Evolutionary conservation across 2,888 invertebrate genomes (phyloP).

Genomic region (Falcaria lacertinaria): DNA sequence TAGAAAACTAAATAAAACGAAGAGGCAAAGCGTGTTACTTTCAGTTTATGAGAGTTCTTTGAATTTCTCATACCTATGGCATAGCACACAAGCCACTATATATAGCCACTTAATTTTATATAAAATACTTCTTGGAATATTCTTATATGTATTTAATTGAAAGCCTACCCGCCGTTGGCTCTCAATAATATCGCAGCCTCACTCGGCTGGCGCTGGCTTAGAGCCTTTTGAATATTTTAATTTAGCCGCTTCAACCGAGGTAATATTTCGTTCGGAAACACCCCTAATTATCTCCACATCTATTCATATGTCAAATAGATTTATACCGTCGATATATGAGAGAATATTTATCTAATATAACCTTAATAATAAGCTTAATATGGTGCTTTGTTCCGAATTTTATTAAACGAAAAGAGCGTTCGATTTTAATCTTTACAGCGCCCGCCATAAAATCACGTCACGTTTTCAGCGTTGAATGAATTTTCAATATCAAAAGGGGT

Average conservation of each 20-base stretch:
- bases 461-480: constrained; percentile 3
- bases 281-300: constrained; percentile 29
- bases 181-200: constrained; percentile 9
- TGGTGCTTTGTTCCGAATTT: constrained; percentile 1
- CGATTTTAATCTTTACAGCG: constrained; percentile 1
- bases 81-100: too few relatives aligned
- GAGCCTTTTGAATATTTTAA: constrained; percentile 46
- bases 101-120: too few relatives aligned
- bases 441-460: constrained; percentile 3
- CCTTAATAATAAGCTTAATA: constrained; percentile 14
- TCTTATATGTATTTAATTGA: not conserved
- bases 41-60: too few relatives aligned
- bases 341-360: constrained; percentile 2
- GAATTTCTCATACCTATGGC: too few relatives aligned
- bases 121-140: too few relatives aligned
- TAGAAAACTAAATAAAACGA: too few relatives aligned
- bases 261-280: constrained; percentile 25
- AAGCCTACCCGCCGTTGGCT: not conserved
- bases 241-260: constrained; percentile 26
- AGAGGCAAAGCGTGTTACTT: too few relatives aligned
- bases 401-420: not conserved
- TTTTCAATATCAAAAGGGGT: not conserved
- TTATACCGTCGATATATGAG: constrained; percentile 11
- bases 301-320: constrained; percentile 23
- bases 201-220: constrained; percentile 18